Base-by-base conservation (phyloP, 2,113 vertebrate species). In the Regulus satrapa region DNA sequence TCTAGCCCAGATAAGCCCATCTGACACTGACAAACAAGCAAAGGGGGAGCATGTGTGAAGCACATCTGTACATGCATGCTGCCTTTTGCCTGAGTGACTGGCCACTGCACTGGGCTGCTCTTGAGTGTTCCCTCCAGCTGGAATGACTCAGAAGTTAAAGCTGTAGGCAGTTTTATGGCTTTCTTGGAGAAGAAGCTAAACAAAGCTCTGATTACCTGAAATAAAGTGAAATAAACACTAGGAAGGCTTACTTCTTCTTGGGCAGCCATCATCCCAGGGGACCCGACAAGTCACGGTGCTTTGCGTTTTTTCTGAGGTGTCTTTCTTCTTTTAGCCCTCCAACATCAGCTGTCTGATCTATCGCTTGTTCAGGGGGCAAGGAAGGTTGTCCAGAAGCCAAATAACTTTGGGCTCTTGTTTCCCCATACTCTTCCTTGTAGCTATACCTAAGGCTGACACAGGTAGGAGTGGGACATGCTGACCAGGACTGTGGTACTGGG, bases 51-150 rank as follows among this genome's bases (percentile, higher is more conserved):
- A 5, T 0, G 3, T 24, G 43, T 72, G 32, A 67, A 52, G 38
- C 9, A 3, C 0, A 0, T 31, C 32, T 46, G 38, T 18, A 8
- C 0, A 6, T 1, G 25, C 24, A 48, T 0, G 0, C 34, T 54
- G 34, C 25, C 36, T 40, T 21, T 11, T 32, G 23, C 21, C 19
- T 11, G 32, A 21, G 58, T 5, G 29, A 21, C 15, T 4, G 12
- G 32, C 18, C 48, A 31, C 49, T 6, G 6, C 34, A 8, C 43
- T 8, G 36, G 13, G n/a, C 46, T 48, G 71, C 67, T 49, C 51
- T 31, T 2, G 10, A 40, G 51, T 10, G 31, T 25, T 91, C 29
- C 31, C 38, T 81, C 52, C 36, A 78, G 36, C 31, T 5, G 1
- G 25, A 61, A 69, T 6, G 18, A 40, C 69, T 58, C 56, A 23